Evolutionary conservation across 2,888 invertebrate genomes (phyloP).

Genomic region (Augiades crinisus): DNA sequence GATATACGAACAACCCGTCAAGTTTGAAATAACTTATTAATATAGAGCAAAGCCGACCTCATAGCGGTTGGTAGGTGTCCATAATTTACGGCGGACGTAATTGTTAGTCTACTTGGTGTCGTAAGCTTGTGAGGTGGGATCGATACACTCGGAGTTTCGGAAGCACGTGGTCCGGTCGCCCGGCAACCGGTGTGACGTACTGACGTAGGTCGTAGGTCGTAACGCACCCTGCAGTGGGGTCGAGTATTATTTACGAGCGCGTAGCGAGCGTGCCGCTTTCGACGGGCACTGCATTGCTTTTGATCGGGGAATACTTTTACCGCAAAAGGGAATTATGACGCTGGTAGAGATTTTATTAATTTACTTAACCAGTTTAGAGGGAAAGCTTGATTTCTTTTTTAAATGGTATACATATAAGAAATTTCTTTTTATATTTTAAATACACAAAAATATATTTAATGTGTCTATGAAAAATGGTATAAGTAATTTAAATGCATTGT

Average conservation of each 20-base stretch:
- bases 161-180: conserved; percentile 41
- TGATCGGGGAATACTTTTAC: neutral
- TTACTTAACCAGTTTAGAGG: no score
- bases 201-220: conserved; percentile 4
- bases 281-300: neutral
- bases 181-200: conserved; percentile 39
- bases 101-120: conserved; percentile 24
- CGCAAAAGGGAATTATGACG: no score
- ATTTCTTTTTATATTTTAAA: no score
- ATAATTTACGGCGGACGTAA: conserved; percentile 48
- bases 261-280: conserved; percentile 24
- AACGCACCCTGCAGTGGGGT: conserved; percentile 30
- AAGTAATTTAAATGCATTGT: no score
- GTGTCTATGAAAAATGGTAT: no score
- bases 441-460: no score
- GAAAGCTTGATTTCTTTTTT: no score
- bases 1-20: neutral
- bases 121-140: conserved; percentile 35
- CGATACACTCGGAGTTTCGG: conserved; percentile 48
- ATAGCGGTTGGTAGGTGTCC: conserved; percentile 46
- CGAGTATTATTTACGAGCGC: conserved; percentile 10
- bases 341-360: no score
- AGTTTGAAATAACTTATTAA: conserved; percentile 30
- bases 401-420: no score
- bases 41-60: conserved; percentile 49